Base-by-base conservation (phyloP, 1,140 invertebrate genomes). In the Procambarus clarkii region DNA sequence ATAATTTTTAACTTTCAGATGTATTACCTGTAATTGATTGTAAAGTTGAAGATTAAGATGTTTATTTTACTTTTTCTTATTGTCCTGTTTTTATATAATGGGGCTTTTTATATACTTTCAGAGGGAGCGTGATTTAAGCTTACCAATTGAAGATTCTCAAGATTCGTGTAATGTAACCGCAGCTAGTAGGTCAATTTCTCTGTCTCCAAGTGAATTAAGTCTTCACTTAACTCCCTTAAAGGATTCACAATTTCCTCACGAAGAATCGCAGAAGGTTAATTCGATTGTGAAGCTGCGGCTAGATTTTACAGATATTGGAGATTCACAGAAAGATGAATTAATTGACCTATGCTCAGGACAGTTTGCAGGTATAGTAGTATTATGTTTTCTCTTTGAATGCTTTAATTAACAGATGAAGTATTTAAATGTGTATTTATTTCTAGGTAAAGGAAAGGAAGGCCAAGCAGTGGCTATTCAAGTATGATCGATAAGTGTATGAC, bases 261-360 rank as follows among this genome's bases (percentile, higher is more conserved):
- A 83, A 18, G 79, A 87, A 83, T 79, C 85, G 13, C 86, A 24
- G 13, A 88, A 78, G 54, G 21, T 5, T 69, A 69, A 81, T 34
- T 46, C 54, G 8, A 44, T 87, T 34, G 34, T 24, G 13, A 88
- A 84, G 69, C 34, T 87, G 54, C 45, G 48, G 48, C 86, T 84
- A 13, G 85, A 87, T 54, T 88, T 84, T 11, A 78, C 48, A 58
- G 81, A 81, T 45, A 69, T 87, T 24, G 81, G 82, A 9, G 58
- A 44, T 64, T 69, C 86, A 9, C 81, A 87, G 50, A 83, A 81
- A 46, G 81, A 84, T 69, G 91, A 92, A 64, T 69, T 92, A 11
- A 76, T 92, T 69, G 91, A 69, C 11, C 69, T 92, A 13, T 92
- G 91, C 64, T 88, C 91, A 13, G 91, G 91, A 77, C 79, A 87